These are phyloP conservation scores for Erethizon dorsatum DNA, from an alignment of 2,797 vertebrate species.

Conservation along the genomic window DNA sequence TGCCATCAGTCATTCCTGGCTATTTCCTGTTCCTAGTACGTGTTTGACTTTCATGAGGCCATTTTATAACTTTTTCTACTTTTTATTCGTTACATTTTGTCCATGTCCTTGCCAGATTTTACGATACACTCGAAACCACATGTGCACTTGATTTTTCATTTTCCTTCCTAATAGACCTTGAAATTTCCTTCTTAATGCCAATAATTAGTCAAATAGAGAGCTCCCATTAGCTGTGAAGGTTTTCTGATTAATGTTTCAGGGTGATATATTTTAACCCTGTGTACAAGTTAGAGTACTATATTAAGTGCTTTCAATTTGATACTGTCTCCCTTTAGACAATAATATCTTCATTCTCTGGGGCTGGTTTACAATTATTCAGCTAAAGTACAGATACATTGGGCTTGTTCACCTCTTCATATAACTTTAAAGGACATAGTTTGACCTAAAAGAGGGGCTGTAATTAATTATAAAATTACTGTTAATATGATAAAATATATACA, in stretches of 20 bases:
- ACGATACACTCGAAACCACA: conserved; percentile 42
- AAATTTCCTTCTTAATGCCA: conserved; percentile 81
- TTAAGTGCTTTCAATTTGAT: conserved; percentile 54
- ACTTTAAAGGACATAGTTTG: background rate
- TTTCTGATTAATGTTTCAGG: conserved; percentile 72
- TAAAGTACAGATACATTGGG: background rate
- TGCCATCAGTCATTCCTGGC: background rate
- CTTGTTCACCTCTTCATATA: conserved; percentile 39
- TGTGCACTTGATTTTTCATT: conserved; percentile 74
- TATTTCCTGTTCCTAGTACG: background rate
- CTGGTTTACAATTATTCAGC: background rate
- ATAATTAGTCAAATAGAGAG: conserved; percentile 82
- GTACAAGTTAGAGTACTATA: conserved; percentile 18
- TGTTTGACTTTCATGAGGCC: background rate
- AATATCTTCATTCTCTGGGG: background rate
- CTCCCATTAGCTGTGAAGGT: conserved; percentile 72
- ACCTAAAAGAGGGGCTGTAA: conserved; percentile 16
- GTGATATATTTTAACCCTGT: conserved; percentile 71
- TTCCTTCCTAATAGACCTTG: conserved; percentile 83
- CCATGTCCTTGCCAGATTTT: conserved; percentile 52
- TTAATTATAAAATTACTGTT: conserved; percentile 1
- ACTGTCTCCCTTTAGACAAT: background rate
- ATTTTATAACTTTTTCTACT: conserved; percentile 40
- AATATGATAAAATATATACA: background rate
- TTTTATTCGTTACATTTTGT: conserved; percentile 57